Evolutionary conservation across 2,113 vertebrate species (phyloP), one percentile per base, ranked within the genome.

Genomic region (Irena cyanogastra): DNA sequence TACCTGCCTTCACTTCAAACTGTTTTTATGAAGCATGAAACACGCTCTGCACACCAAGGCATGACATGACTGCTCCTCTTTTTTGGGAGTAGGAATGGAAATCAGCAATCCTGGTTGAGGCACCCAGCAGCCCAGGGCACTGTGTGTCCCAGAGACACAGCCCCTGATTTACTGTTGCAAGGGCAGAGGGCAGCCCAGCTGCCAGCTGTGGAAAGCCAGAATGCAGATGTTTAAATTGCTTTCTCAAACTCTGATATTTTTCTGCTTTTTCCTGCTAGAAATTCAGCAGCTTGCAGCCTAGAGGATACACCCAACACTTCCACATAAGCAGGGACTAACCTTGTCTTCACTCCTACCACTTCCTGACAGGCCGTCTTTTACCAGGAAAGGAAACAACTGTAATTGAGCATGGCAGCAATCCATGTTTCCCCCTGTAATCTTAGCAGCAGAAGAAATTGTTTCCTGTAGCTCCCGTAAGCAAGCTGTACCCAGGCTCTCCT

Each of bases 61-160:
- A 18, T 1, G 3, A 79, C 10, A 64, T 47, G 47, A 39, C 47
- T 6, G 5, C 45, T 49, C n/a, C 35, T 26, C n/a, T 53, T 39
- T 87, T 91, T 37, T 33, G 33, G 44, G 39, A 89, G 28, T 2
- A 89, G 37, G 35, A 59, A 39, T 6, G 35, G 42, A 87, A 78
- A 90, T 50, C 2, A 9, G 56, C 54, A 63, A 21, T 30, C 37
- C 31, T 31, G 10, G 49, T 3, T 41, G 47, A 42, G 30, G 18
- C 1, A 3, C 42, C 20, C 76, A 35, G 28, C 3, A 6, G n/a
- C 27, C 59, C 41, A 56, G 56, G 28, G 17, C 44, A 61, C 28
- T 15, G 16, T 0, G 1, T 2, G 3, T 8, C 37, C 39, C 37
- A 53, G 19, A 63, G 66, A 68, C 0, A 0, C 50, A 37, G 59